Evolutionary conservation across 2,797 vertebrate genomes (phyloP).

Genomic region (Sebastes hubbsi): DNA sequence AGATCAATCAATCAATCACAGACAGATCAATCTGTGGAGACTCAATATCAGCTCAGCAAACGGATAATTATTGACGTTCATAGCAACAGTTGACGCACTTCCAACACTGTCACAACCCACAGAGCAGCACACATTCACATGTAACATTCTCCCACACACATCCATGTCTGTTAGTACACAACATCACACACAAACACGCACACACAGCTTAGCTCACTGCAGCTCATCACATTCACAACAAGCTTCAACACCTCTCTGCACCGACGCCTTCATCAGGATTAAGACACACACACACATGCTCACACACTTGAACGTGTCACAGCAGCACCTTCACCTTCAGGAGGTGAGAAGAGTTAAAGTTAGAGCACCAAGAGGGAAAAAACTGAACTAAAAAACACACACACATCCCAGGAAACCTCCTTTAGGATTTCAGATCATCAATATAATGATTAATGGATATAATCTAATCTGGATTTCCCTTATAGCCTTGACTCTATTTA

Average conservation of each 20-base stretch:
- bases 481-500: neutral
- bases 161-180: neutral
- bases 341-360: slow-evolving; percentile 35
- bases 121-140: neutral
- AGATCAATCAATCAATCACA: neutral
- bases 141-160: neutral
- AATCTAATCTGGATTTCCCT: neutral
- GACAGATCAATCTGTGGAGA: neutral
- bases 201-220: slow-evolving; percentile 9
- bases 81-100: neutral
- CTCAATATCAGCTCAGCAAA: neutral
- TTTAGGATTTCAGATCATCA: neutral
- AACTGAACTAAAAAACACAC: neutral
- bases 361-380: neutral
- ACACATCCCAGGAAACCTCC: neutral
- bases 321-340: slow-evolving; percentile 31
- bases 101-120: neutral
- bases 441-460: neutral
- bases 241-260: slow-evolving; percentile 58
- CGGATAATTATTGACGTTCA: neutral
- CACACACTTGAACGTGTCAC: neutral
- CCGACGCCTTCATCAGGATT: slow-evolving; percentile 40
- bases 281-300: slow-evolving; percentile 6
- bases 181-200: neutral
- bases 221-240: slow-evolving; percentile 51